Base-by-base conservation (phyloP, 2,113 vertebrate species). In the Hemicordylus capensis region DNA sequence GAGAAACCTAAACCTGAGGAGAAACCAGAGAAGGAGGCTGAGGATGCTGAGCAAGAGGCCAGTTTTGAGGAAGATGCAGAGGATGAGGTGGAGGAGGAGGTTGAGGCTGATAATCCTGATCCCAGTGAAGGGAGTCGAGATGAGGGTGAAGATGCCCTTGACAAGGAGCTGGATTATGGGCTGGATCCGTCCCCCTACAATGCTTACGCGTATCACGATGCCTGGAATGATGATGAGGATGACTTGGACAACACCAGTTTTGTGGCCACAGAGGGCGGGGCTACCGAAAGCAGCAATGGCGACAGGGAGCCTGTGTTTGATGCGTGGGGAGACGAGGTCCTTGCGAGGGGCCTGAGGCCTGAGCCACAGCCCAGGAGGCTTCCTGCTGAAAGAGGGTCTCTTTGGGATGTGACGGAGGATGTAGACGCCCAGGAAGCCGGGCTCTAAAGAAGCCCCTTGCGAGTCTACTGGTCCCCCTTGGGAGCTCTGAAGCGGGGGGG, bases 91-190 rank as follows among this genome's bases (percentile, higher is more conserved):
- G 6, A 39, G 6, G 69, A 26, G 1, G 12, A 48, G 0, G 26
- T 28, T 7, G 66, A 24, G 5, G 69, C 20, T 4, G 7, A 5
- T 20, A 14, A 56, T 39, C 26, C 34, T 7, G 37, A 28, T n/a
- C 2, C 7, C 42, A 1, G 9, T 6, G 58, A 58, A 15, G 37
- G 17, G n/a, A 24, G 31, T 2, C 3, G 4, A 2, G 64, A 46
- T 1, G 66, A 14, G 1, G 54, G 19, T 0, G 51, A 72, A 26
- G 39, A 83, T 1, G 31, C 51, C 64, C 78, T 85, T 20, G 84
- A 85, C 76, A 58, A 61, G 31, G 84, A 85, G 5, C 76, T 85
- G 0, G 84, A 85, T 11, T 72, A 85, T 0, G 84, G 84, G 1
- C 15, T 85, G 22, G 6, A 31, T 26, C 17, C 3, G 0, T 4